phyloP scores from a whole-genome alignment of 2,113 vertebrate genomes.

The Numenius arquata region DNA sequence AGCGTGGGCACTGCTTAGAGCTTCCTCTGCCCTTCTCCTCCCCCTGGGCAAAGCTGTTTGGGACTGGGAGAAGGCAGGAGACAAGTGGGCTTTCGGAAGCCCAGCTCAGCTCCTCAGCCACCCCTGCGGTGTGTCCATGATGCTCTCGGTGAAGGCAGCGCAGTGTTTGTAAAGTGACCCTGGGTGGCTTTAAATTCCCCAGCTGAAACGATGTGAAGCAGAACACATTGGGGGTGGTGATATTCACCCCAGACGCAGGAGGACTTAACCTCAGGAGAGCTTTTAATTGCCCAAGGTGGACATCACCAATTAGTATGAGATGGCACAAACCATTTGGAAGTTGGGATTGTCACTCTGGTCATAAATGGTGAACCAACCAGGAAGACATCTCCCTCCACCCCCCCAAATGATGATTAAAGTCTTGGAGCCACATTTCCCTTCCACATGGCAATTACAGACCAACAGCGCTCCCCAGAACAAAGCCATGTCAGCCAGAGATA shows the following conservation, averaged over 20 bases:
- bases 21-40: not conserved
- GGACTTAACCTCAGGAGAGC: slow-evolving; percentile 30
- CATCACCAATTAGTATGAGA: not conserved
- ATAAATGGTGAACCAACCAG: not conserved
- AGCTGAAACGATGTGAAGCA: not conserved
- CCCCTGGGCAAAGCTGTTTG: not conserved
- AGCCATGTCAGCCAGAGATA: not conserved
- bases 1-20: not conserved
- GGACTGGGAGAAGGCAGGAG: not conserved
- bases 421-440: not conserved
- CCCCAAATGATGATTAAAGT: not conserved
- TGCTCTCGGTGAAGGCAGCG: not conserved
- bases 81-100: not conserved
- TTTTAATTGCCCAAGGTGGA: not conserved
- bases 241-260: not conserved
- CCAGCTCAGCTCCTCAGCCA: not conserved
- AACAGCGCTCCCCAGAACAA: not conserved
- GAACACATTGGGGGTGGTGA: not conserved
- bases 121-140: rapidly evolving
- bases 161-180: not conserved
- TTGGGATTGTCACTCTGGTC: not conserved
- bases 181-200: not conserved
- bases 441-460: slow-evolving; percentile 17
- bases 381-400: not conserved
- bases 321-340: not conserved